Evolutionary conservation across 2,797 vertebrate species (phyloP).

Genomic region (Jordanella pulchra): DNA sequence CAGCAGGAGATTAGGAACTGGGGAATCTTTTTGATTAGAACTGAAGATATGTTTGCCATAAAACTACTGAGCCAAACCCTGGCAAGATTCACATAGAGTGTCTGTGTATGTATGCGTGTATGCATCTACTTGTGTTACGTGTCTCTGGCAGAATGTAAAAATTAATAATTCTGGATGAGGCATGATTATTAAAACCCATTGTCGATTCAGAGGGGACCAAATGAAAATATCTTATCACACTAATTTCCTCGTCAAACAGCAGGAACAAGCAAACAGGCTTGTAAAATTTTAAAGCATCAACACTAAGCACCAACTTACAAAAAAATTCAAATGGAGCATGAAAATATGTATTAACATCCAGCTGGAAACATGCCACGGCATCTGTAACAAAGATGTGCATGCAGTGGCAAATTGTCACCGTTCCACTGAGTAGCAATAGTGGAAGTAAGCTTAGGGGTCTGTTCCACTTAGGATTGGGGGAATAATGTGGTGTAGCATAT

Average conservation of each 20-base stretch:
- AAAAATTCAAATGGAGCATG: constrained; percentile 68
- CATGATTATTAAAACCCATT: constrained; percentile 48
- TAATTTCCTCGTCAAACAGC: constrained; percentile 40
- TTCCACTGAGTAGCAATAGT: constrained; percentile 59
- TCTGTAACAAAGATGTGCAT: constrained; percentile 63
- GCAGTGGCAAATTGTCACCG: constrained; percentile 59
- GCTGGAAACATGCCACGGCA: constrained; percentile 64
- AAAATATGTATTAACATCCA: constrained; percentile 70
- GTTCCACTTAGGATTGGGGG: constrained; percentile 68
- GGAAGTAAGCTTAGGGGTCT: constrained; percentile 70
- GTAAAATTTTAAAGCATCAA: constrained; percentile 55
- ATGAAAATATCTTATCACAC: constrained; percentile 40
- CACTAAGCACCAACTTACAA: constrained; percentile 59
- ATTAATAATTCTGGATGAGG: constrained; percentile 47
- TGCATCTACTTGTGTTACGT: constrained; percentile 40
- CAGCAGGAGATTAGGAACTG: constrained; percentile 68
- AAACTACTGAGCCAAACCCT: constrained; percentile 67
- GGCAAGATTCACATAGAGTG: constrained; percentile 38
- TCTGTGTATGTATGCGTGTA: constrained; percentile 11
- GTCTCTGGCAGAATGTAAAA: constrained; percentile 45
- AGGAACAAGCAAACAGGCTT: constrained; percentile 49
- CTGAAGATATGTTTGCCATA: constrained; percentile 72
- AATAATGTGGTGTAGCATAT: constrained; percentile 74
- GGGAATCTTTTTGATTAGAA: constrained; percentile 78
- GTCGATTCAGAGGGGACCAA: constrained; percentile 30